Evolutionary conservation across 2,113 vertebrate species (phyloP).

Genomic region (Salminus brasiliensis): DNA sequence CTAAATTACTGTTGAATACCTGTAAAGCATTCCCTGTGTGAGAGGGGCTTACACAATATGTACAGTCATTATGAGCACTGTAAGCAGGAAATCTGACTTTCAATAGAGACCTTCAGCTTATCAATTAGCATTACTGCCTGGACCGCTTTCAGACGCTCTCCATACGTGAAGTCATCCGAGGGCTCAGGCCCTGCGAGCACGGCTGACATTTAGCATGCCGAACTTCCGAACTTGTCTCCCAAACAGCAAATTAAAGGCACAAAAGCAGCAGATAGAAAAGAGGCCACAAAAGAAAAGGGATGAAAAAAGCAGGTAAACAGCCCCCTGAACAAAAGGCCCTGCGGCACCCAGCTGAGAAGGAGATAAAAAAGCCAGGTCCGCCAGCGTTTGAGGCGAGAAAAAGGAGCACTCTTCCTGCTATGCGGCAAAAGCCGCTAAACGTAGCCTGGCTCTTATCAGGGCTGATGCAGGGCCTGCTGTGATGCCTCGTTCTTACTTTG

Average conservation of each 20-base stretch:
- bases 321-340: slow-evolving; percentile 20
- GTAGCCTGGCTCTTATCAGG: slow-evolving; percentile 72
- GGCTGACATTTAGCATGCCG: slow-evolving; percentile 8
- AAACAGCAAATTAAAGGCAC: slow-evolving; percentile 14
- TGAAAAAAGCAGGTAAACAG: slow-evolving; percentile 35
- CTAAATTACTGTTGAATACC: too few species aligned
- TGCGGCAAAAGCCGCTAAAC: slow-evolving; percentile 70
- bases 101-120: too few species aligned
- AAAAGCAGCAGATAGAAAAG: slow-evolving; percentile 23
- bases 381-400: slow-evolving; percentile 52
- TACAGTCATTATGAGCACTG: too few species aligned
- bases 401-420: slow-evolving; percentile 56
- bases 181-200: neutral
- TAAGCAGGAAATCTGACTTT: too few species aligned
- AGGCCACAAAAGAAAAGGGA: neutral
- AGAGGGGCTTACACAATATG: too few species aligned
- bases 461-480: slow-evolving; percentile 67
- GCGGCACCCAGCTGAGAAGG: slow-evolving; percentile 1
- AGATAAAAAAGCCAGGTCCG: slow-evolving; percentile 38
- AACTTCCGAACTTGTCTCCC: neutral
- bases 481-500: slow-evolving; percentile 70
- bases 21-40: too few species aligned
- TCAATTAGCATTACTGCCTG: slow-evolving; percentile 22
- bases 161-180: slow-evolving; percentile 22
- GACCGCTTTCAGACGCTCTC: slow-evolving; percentile 16